A percentile compares a stretch with the other conserved stretches of the same genome.
phyloP scores from a whole-genome alignment of 2,797 vertebrate species.

The Lepilemur septentrionalis region DNA sequence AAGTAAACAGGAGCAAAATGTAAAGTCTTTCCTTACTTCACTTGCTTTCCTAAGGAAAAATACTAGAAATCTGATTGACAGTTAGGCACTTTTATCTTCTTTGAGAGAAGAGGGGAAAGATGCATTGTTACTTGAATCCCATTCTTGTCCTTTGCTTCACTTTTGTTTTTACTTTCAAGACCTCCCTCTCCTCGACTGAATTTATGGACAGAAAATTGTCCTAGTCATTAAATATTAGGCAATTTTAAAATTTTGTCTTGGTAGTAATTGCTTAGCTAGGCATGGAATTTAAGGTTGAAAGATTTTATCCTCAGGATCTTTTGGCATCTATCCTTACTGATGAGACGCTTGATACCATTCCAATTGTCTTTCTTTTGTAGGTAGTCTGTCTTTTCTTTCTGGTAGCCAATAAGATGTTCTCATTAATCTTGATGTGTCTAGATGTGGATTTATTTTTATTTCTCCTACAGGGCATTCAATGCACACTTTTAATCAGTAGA shows the following conservation, averaged over 20 bases:
- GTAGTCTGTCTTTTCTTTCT: background rate
- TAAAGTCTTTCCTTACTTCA: background rate
- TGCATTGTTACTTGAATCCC: background rate
- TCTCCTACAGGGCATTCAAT: background rate
- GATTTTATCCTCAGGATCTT: background rate
- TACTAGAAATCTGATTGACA: background rate
- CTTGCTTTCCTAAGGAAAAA: slow-evolving; percentile 18
- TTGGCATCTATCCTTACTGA: background rate
- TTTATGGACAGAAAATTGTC: background rate
- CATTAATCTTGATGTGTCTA: background rate
- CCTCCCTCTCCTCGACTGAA: background rate
- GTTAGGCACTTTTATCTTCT: background rate
- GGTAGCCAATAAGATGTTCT: background rate
- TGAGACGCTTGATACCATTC: background rate
- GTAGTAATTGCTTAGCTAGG: slow-evolving; percentile 8
- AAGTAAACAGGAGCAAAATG: background rate
- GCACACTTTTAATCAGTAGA: background rate
- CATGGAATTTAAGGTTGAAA: slow-evolving; percentile 15
- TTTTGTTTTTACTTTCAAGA: background rate
- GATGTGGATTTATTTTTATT: slow-evolving; percentile 5
- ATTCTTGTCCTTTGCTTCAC: background rate
- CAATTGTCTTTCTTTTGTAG: background rate
- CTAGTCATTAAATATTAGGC: background rate
- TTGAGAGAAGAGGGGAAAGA: background rate
- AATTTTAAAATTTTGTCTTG: background rate